Evolutionary conservation across 2,113 vertebrate species (phyloP), one percentile per base, ranked within the genome.

Genomic region (Tyrannus savana): DNA sequence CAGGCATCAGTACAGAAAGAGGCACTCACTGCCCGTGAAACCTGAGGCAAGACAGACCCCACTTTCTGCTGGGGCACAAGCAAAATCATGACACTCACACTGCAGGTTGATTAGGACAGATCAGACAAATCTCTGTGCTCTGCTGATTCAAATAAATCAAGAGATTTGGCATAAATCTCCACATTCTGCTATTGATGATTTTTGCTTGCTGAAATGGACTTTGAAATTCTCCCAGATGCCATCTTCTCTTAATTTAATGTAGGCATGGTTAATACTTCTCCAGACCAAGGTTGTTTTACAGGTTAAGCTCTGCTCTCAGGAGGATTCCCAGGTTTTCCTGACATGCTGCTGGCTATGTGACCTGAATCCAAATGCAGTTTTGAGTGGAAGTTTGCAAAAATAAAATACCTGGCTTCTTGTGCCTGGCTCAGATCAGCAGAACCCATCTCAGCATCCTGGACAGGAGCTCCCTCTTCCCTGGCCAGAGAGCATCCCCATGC

Each of bases 251-350:
- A 76, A 44, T 96, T 95, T 95, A 87, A 84, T 66, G 49, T 78
- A 90, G 85, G 84, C 87, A 94, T 76, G 94, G 94, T 97, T 93
- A 97, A 97, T 84, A 59, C 87, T 92, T 80, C 72, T 83, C 85
- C 82, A 64, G 66, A 42, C 91, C 89, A 89, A 93, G 84, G 64
- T 59, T 95, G 84, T 89, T 96, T 95, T 86, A 91, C 85, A 96
- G 75, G 87, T 89, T 96, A 90, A 97, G 89, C 59, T 87, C 59
- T 63, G 41, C 56, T 97, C 78, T 91, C 91, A 3, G 59, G 87
- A 89, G 93, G 62, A 78, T 93, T 85, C 86, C 56, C 41, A 85
- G 73, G 85, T 89, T 88, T 93, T 89, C 80, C 90, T 93, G 88
- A 91, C 60, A 63, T 82, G 49, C 93, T 72, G 44, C 78, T 77